Base-by-base conservation (phyloP, 1,140 invertebrate genomes). In the Monomorium pharaonis region DNA sequence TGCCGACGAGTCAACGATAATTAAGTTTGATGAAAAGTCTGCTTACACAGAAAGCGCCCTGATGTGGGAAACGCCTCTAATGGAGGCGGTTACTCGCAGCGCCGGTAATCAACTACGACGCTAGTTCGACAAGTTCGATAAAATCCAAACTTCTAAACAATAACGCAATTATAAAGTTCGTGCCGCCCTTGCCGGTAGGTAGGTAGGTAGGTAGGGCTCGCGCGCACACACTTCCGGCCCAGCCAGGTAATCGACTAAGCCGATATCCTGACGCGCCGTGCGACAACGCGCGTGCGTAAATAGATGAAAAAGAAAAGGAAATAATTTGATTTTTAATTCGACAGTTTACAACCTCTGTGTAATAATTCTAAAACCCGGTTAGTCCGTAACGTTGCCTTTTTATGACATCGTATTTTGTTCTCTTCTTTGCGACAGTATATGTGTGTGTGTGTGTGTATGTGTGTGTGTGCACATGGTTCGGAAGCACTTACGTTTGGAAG, bases 21-120 rank as follows among this genome's bases (percentile, higher is more conserved):
- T 91, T 91, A 90, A 90, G 87, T 91, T 91, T 91, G 80, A 80
- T 91, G 86, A 87, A 89, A 88, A 91, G 85, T 91, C 90, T 88
- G 86, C 83, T 91, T 86, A 62, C 67, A 88, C 76, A 86, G 75
- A 67, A 84, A 49, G 74, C 54, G n/a, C 60, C 56, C 47, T 42
- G 58, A 63, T 60, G 86, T 77, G 56, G 70, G 86, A 67, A 83
- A 77, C 74, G 87, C 60, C 72, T 84, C 84, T 90, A 89, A 90
- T 90, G 84, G 83, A 67, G 89, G 89, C 56, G 86, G 89, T 88
- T 90, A 90, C 87, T 78, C 74, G 81, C 75, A 81, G 80, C 84
- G 30, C 44, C 87, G 85, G 72, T 89, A 88, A 91, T 91, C 89
- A 91, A 91, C 87, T 84, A 74, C 72, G 88, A 88, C 88, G 72